Conservation (phyloP, 2,888 invertebrate species). For the Leptopilina drosophilae region DNA sequence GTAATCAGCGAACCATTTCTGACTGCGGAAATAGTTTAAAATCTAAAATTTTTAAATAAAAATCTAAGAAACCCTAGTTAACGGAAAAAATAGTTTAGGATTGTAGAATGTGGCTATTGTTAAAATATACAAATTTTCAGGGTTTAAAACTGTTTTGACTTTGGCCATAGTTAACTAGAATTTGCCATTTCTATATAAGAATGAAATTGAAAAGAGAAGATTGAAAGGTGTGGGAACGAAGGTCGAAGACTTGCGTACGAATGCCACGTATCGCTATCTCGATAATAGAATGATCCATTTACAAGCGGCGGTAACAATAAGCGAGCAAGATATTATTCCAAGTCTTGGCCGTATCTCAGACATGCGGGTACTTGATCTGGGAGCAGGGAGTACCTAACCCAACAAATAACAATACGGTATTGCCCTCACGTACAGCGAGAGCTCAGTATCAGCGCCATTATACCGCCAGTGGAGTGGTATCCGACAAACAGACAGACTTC, state of each 20-base stretch:
- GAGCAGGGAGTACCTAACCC: slow-evolving; percentile 65
- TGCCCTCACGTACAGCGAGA: slow-evolving; percentile 67
- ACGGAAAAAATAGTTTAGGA: too few species aligned
- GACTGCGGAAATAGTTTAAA: too few species aligned
- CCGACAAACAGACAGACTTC: slow-evolving; percentile 60
- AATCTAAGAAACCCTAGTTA: too few species aligned
- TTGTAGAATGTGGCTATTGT: too few species aligned
- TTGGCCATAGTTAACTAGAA: too few species aligned
- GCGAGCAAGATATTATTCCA: slow-evolving; percentile 67
- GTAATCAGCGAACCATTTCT: too few species aligned
- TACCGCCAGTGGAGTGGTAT: slow-evolving; percentile 52
- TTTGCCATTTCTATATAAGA: neutral
- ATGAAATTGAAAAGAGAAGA: slow-evolving; percentile 14
- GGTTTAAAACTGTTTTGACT: too few species aligned
- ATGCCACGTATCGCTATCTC: slow-evolving; percentile 62
- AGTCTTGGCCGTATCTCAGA: slow-evolving; percentile 60
- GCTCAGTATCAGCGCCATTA: slow-evolving; percentile 67
- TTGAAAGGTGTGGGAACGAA: slow-evolving; percentile 43
- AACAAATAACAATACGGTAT: slow-evolving; percentile 71
- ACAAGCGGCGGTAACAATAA: slow-evolving; percentile 66
- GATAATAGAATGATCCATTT: slow-evolving; percentile 70
- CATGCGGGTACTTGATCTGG: slow-evolving; percentile 66
- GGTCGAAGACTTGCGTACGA: slow-evolving; percentile 43
- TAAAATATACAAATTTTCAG: too few species aligned
- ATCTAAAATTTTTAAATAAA: too few species aligned